Percentiles rank a stretch among this genome's conserved stretches.
phyloP scores from a whole-genome alignment of 2,888 invertebrate species.

The Coelopa pilipes region DNA sequence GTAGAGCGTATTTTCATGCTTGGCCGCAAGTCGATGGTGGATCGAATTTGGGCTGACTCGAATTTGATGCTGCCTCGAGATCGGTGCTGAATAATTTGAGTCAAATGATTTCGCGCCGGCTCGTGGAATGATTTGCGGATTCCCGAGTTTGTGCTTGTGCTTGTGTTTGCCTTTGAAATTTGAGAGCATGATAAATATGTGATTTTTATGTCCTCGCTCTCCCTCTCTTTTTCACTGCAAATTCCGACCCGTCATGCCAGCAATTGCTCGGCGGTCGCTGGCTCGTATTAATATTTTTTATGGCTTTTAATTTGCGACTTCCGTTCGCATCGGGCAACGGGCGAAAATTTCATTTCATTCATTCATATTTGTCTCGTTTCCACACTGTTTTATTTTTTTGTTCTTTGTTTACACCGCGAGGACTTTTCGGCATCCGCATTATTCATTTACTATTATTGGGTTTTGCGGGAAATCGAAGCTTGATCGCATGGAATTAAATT shows the following conservation, averaged over 20 bases:
- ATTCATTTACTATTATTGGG: not conserved
- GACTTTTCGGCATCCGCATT: not conserved
- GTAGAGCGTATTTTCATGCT: too few species aligned
- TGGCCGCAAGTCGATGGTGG: too few species aligned
- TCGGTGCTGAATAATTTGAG: too few species aligned
- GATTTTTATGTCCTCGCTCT: not conserved
- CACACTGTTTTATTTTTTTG: constrained; percentile 13
- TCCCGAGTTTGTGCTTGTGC: too few species aligned
- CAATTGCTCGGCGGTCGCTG: constrained; percentile 6
- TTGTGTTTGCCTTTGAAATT: too few species aligned
- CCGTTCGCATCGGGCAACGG: not conserved
- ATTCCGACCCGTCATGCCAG: constrained; percentile 1
- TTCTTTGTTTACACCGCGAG: not conserved
- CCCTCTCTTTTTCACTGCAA: not conserved
- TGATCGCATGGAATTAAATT: too few species aligned
- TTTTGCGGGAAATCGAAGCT: too few species aligned
- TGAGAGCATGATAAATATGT: too few species aligned
- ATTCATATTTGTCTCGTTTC: not conserved
- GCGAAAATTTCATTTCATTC: not conserved
- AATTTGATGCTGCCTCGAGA: too few species aligned
- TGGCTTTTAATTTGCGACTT: constrained; percentile 27
- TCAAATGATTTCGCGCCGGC: too few species aligned
- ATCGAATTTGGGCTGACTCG: too few species aligned
- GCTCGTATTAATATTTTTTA: constrained; percentile 1
- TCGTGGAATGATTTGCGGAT: too few species aligned